Percentiles rank a stretch among this genome's conserved stretches.
These are phyloP conservation scores for Pelmatolapia mariae DNA, from an alignment of 2,113 vertebrate genomes.

Conservation along the genomic window DNA sequence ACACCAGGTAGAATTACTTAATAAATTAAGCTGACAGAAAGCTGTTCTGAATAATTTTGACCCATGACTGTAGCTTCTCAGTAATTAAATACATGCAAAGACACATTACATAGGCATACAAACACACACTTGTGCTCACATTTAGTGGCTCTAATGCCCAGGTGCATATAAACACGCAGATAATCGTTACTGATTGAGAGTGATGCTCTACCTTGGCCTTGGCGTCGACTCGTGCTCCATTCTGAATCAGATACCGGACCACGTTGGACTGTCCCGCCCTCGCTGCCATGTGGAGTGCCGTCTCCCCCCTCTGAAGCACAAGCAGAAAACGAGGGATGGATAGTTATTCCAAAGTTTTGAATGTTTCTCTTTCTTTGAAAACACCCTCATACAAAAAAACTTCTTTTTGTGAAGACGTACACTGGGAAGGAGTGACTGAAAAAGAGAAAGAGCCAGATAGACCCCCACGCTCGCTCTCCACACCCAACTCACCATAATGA, in stretches of 20 bases:
- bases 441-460: background rate
- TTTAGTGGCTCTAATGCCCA: background rate
- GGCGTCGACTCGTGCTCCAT: conserved; percentile 88
- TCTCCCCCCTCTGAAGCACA: conserved; percentile 89
- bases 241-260: conserved; percentile 89
- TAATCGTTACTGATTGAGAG: background rate
- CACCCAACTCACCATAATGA: conserved; percentile 46
- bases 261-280: conserved; percentile 92
- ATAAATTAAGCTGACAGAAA: background rate
- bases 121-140: background rate
- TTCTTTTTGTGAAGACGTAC: background rate
- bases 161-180: background rate
- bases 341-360: background rate
- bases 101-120: background rate
- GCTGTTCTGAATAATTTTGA: background rate
- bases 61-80: background rate
- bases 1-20: background rate
- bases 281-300: conserved; percentile 95
- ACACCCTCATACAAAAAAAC: background rate
- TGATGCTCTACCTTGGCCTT: conserved; percentile 85
- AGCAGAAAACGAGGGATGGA: background rate
- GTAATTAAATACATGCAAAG: background rate
- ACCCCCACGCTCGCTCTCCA: conserved; percentile 9
- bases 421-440: background rate
- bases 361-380: background rate